These are phyloP conservation scores for Sebastes kiyomatsui DNA, from an alignment of 2,797 vertebrate species.

Conservation along the genomic window DNA sequence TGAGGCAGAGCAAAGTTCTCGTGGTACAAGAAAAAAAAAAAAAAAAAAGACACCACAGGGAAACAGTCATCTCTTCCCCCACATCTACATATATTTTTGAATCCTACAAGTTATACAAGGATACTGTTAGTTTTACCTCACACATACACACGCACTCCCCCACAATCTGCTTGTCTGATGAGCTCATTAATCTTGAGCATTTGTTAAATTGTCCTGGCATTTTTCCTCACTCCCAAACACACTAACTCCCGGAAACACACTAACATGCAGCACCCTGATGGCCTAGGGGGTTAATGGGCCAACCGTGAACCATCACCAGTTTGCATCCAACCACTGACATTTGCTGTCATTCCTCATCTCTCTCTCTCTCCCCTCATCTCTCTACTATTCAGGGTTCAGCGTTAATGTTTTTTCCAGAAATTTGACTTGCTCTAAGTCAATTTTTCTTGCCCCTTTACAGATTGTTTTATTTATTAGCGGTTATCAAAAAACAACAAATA, in stretches of 20 bases:
- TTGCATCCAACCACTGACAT: background rate
- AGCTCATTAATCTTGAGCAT: background rate
- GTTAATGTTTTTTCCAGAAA: background rate
- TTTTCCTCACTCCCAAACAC: background rate
- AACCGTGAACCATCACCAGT: background rate
- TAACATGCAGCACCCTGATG: background rate
- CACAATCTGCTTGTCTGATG: background rate
- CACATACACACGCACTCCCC: background rate
- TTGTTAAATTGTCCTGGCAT: background rate
- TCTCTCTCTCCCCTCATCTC: background rate
- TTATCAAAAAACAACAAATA: background rate
- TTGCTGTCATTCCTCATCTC: background rate
- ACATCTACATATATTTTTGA: background rate
- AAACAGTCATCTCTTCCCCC: background rate
- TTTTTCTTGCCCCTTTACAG: no score
- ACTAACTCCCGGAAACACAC: background rate
- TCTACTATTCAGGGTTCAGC: background rate
- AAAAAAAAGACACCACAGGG: background rate
- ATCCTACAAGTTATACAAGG: background rate
- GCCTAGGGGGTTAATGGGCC: background rate
- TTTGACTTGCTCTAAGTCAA: no score
- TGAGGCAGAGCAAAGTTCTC: slow-evolving; percentile 27
- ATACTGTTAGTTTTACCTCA: background rate
- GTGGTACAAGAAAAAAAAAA: background rate
- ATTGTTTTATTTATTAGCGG: no score